A percentile compares a stretch with the other conserved stretches of the same genome.
Conservation (phyloP, 2,113 vertebrate genomes). For the Tursiops truncatus region DNA sequence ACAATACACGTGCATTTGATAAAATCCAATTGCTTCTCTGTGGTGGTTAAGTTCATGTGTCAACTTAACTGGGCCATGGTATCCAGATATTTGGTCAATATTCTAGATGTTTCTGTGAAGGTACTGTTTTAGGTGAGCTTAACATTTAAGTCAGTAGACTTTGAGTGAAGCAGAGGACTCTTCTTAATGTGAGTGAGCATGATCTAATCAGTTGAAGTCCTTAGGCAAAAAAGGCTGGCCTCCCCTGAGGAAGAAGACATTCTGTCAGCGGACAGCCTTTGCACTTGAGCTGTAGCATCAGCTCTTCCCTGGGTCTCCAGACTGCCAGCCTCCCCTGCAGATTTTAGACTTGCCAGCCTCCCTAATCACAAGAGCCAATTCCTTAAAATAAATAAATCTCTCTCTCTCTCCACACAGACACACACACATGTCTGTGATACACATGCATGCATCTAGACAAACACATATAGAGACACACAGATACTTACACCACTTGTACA, state of each 20-base stretch:
- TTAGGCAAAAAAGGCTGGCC: background rate
- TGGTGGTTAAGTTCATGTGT: background rate
- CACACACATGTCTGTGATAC: background rate
- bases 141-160: background rate
- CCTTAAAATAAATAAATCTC: background rate
- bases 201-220: background rate
- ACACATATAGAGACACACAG: background rate
- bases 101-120: background rate
- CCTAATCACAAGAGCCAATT: background rate
- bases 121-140: background rate
- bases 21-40: background rate
- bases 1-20: background rate
- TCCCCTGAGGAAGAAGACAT: background rate
- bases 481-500: background rate
- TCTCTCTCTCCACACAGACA: background rate
- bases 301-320: background rate
- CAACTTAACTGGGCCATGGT: background rate
- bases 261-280: background rate
- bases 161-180: background rate
- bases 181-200: background rate
- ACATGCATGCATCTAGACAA: background rate
- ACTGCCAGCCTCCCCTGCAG: background rate
- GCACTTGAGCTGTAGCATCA: background rate
- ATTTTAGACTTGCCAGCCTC: background rate
- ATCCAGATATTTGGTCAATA: background rate